phyloP scores from a whole-genome alignment of 2,888 invertebrate genomes.

The Cecidostiba fungosa region DNA sequence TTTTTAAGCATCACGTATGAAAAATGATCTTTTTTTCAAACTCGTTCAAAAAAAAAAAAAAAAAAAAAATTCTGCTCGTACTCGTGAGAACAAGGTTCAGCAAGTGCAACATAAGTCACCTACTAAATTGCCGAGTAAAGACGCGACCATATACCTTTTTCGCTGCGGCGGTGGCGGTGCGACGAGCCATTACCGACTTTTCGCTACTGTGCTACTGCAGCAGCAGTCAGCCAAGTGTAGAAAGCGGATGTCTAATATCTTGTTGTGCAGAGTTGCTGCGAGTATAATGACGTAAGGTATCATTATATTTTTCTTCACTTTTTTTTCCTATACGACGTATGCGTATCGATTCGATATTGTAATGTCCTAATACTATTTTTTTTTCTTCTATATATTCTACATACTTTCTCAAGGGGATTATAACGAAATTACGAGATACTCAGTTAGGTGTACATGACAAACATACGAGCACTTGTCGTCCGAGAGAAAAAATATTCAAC shows the following conservation, averaged over 20 bases:
- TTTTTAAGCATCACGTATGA: conserved; percentile 40
- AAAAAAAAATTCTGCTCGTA: conserved; percentile 16
- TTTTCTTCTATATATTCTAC: no score
- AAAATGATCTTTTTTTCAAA: conserved; percentile 40
- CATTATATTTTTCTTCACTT: conserved; percentile 21
- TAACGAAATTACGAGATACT: conserved; percentile 41
- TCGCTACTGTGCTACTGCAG: conserved; percentile 46
- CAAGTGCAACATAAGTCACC: conserved; percentile 54
- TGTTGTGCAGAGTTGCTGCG: not conserved
- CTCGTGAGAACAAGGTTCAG: conserved; percentile 52
- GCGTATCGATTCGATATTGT: not conserved
- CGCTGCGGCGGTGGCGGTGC: not conserved
- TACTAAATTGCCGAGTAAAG: conserved; percentile 56
- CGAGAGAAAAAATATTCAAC: conserved; percentile 22
- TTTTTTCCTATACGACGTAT: not conserved
- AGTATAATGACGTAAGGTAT: conserved; percentile 12
- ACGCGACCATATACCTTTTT: conserved; percentile 2
- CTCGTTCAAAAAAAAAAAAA: not conserved
- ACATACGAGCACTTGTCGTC: conserved; percentile 33
- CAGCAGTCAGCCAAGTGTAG: conserved; percentile 40
- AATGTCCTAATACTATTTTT: no score
- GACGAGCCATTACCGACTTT: conserved; percentile 39
- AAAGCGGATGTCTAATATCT: conserved; percentile 54
- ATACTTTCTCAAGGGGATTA: not conserved
- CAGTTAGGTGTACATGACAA: no score